Evolutionary conservation across 2,113 vertebrate species (phyloP), one percentile per base, ranked within the genome.

Genomic region (Xerus inauris): DNA sequence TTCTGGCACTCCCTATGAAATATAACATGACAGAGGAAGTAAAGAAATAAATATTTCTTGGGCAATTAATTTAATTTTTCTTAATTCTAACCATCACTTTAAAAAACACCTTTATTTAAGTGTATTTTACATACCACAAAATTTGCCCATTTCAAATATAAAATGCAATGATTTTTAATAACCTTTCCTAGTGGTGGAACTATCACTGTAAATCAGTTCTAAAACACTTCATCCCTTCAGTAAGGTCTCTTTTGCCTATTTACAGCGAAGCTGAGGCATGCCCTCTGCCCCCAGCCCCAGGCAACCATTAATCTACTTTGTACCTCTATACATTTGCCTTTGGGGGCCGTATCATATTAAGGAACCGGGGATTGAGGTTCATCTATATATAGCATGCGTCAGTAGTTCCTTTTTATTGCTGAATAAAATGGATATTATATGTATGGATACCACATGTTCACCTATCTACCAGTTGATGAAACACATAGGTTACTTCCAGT

Each of bases 121-220:
- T 81, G 9, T 62, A 16, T 91, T 91, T 87, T 79, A 64, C 5
- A 72, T n/a, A 35, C 38, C 9, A 75, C 40, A 89, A 92, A 82
- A 79, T 81, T 28, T 71, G 67, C 26, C 32, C 14, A 45, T 92
- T 82, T 82, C 40, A 83, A 62, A 40, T 77, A 54, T 47, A 40
- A 88, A 92, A 65, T 57, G 28, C 64, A 75, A 26, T 88, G 6
- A 79, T 32, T 94, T 86, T 93, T 67, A 77, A 20, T 47, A 83
- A 38, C 14, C 42, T 84, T 67, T 35, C 26, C 16, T 67, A 40
- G 5, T 14, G 51, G 12, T n/a, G 0, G 24, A 51, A 51, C 10
- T 40, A 51, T 54, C 65, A 88, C 28, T 11, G 9, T 47, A 20
- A 73, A 40, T 87, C 30, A 42, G 9, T 71, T 79, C 57, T 67